These are phyloP conservation scores for Leucosticte australis DNA, from an alignment of 2,113 vertebrate genomes.

Conservation along the genomic window DNA sequence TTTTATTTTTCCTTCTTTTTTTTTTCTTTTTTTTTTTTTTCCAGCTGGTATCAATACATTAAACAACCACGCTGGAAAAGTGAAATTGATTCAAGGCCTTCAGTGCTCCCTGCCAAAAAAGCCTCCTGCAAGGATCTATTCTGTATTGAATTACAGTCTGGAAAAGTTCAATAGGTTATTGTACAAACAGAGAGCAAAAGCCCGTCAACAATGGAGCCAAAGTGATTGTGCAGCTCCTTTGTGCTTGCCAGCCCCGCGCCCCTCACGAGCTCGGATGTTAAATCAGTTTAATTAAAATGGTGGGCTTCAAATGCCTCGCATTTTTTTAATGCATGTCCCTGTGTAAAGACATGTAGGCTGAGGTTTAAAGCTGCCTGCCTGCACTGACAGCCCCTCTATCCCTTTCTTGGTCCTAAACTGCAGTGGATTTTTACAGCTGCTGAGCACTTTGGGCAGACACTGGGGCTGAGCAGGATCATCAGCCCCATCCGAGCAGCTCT, in stretches of 20 bases:
- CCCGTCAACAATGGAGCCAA: slow-evolving; percentile 58
- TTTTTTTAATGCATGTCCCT: neutral
- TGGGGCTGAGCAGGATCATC: neutral
- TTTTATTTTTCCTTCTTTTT: slow-evolving; percentile 29
- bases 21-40: slow-evolving; percentile 2
- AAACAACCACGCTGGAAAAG: slow-evolving; percentile 66
- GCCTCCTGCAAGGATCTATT: slow-evolving; percentile 69
- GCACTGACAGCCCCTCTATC: neutral
- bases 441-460: neutral
- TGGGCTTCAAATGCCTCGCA: slow-evolving; percentile 12
- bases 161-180: slow-evolving; percentile 73
- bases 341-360: neutral
- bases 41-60: slow-evolving; percentile 64
- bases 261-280: slow-evolving; percentile 42
- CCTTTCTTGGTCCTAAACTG: neutral
- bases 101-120: slow-evolving; percentile 68
- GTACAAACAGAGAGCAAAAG: slow-evolving; percentile 71
- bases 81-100: slow-evolving; percentile 70
- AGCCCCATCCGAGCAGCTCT: neutral
- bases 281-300: slow-evolving; percentile 67
- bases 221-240: slow-evolving; percentile 57
- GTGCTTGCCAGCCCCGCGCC: slow-evolving; percentile 40
- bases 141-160: slow-evolving; percentile 70
- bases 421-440: neutral
- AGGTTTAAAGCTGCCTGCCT: neutral